phyloP scores from a whole-genome alignment of 2,888 invertebrate species.

The Camponotus fellah region DNA sequence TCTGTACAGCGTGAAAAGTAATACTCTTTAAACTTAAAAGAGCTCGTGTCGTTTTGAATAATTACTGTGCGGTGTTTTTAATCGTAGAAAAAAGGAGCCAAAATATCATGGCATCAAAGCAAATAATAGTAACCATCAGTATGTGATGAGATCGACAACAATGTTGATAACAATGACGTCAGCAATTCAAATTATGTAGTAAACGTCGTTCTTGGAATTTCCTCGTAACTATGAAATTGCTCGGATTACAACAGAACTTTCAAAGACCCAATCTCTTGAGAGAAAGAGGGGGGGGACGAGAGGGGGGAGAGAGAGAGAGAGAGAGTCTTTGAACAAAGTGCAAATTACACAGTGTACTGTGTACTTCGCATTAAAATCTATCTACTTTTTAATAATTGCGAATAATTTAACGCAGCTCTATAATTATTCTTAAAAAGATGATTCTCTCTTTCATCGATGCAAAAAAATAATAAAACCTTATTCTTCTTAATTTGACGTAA shows the following conservation, averaged over 20 bases:
- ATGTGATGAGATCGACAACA: slow-evolving; percentile 50
- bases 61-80: not conserved
- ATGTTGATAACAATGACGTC: slow-evolving; percentile 42
- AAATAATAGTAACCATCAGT: slow-evolving; percentile 28
- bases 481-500: not conserved
- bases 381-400: slow-evolving; percentile 13
- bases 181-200: slow-evolving; percentile 46
- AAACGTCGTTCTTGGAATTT: slow-evolving; percentile 44
- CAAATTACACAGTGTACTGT: slow-evolving; percentile 3
- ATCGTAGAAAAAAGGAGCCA: not conserved
- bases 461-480: not conserved
- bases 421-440: not conserved
- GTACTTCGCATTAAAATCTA: not conserved
- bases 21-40: not conserved
- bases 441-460: not conserved
- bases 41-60: not conserved
- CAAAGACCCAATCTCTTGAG: not conserved
- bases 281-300: slow-evolving; percentile 9
- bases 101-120: slow-evolving; percentile 29
- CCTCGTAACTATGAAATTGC: slow-evolving; percentile 36
- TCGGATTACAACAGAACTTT: slow-evolving; percentile 48
- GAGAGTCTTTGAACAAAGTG: not conserved
- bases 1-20: not conserved
- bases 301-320: not conserved
- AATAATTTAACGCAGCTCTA: not conserved